phyloP scores from a whole-genome alignment of 1,140 invertebrate genomes.

The Sarcophaga bullata region DNA sequence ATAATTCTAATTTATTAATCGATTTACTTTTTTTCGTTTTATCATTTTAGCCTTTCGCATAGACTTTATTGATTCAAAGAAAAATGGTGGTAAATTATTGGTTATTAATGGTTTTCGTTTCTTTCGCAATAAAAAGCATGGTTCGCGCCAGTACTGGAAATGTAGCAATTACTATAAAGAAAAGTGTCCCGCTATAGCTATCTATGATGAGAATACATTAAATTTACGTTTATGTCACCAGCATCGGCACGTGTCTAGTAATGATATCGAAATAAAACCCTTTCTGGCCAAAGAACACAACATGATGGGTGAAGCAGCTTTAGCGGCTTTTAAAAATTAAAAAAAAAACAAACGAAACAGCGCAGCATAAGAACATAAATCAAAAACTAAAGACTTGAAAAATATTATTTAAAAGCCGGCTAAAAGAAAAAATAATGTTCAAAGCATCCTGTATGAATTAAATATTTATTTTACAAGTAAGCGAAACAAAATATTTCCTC shows the following conservation, averaged over 20 bases:
- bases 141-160: conserved; percentile 63
- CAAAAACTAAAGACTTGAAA: not conserved
- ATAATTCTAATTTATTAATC: conserved; percentile 29
- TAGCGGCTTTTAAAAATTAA: conserved; percentile 34
- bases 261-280: conserved; percentile 62
- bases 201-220: conserved; percentile 59
- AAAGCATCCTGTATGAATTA: not conserved
- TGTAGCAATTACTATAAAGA: conserved; percentile 64
- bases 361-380: not conserved
- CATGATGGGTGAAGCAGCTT: conserved; percentile 34
- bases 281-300: conserved; percentile 46
- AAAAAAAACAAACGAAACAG: not conserved
- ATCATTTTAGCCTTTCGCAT: conserved; percentile 56
- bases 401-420: not conserved
- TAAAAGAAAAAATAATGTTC: not conserved
- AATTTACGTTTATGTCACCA: conserved; percentile 61
- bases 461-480: conserved; percentile 7
- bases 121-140: conserved; percentile 64
- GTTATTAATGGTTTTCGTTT: conserved; percentile 65
- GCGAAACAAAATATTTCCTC: not conserved
- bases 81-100: conserved; percentile 63
- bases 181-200: conserved; percentile 64
- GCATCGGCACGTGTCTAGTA: conserved; percentile 61
- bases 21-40: conserved; percentile 45
- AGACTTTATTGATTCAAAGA: conserved; percentile 63